Conservation (phyloP, 2,888 invertebrate genomes). For the Chalcis sispes region DNA sequence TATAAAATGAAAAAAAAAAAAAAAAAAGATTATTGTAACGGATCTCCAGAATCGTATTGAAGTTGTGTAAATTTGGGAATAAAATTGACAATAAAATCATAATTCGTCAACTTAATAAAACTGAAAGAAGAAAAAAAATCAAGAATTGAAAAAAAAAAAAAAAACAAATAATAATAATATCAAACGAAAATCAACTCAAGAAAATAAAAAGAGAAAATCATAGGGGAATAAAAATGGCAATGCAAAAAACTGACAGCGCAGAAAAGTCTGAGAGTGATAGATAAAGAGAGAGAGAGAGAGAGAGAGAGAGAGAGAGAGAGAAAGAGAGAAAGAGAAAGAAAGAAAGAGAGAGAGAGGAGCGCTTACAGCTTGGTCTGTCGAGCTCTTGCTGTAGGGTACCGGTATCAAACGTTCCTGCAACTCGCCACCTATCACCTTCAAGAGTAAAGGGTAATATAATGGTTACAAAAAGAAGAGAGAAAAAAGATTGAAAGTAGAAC, state of each 20-base stretch:
- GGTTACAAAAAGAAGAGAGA: conserved; percentile 75
- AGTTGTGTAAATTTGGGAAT: conserved; percentile 7
- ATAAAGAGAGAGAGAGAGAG: conserved; percentile 81
- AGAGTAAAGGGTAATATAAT: conserved; percentile 92
- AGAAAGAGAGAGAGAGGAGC: conserved; percentile 79
- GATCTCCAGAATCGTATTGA: conserved; percentile 31
- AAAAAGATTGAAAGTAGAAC: conserved; percentile 42
- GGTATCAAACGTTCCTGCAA: conserved; percentile 99
- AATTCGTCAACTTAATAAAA: background rate
- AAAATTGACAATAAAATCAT: conserved; percentile 21
- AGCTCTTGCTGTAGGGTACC: conserved; percentile 99
- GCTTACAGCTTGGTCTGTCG: conserved; percentile 99
- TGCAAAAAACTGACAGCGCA: conserved; percentile 55
- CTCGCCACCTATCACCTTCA: conserved; percentile 99
- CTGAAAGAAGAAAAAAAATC: conserved; percentile 5
- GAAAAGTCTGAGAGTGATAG: conserved; percentile 66
- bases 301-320: conserved; percentile 72
- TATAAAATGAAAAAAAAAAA: too few species aligned
- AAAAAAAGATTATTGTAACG: too few species aligned
- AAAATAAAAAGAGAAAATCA: conserved; percentile 11
- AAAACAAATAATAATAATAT: background rate
- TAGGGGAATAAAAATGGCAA: conserved; percentile 23
- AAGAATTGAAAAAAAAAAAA: background rate
- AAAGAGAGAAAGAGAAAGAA: conserved; percentile 75
- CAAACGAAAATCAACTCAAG: conserved; percentile 16